Evolutionary conservation across 1,140 invertebrate species (phyloP).

Genomic region (Dryas iulia): DNA sequence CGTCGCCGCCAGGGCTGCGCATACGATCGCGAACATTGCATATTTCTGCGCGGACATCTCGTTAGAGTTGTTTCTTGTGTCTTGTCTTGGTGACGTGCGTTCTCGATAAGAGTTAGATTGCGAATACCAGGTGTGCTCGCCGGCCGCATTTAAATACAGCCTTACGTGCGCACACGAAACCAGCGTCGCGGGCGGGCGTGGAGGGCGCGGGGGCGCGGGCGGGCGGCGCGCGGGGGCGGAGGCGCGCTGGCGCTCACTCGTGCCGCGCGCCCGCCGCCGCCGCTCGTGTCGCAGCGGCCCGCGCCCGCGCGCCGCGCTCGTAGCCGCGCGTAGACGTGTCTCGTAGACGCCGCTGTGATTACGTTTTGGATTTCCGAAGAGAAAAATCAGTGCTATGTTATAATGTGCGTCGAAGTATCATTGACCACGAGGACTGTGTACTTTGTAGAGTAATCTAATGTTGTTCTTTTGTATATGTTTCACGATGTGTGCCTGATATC

Average conservation of each 20-base stretch:
- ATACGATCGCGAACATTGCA: not conserved
- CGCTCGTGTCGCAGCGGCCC: not conserved
- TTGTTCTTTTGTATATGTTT: not conserved
- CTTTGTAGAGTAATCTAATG: not conserved
- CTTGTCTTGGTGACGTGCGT: conserved; percentile 30
- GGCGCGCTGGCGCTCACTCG: not conserved
- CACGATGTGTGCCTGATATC: not conserved
- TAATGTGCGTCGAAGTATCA: not conserved
- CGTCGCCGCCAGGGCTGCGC: not conserved
- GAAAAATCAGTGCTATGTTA: not conserved
- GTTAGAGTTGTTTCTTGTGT: not conserved
- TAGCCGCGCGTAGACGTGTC: not conserved
- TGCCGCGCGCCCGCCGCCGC: not conserved
- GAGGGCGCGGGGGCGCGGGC: conserved; percentile 3
- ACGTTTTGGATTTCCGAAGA: not conserved
- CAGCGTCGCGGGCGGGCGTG: not conserved
- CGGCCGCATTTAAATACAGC: conserved; percentile 25
- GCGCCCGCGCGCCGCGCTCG: not conserved
- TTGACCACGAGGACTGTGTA: not conserved
- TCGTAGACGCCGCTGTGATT: not conserved
- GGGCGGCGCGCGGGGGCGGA: not conserved
- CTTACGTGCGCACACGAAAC: conserved; percentile 9
- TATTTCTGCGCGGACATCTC: conserved; percentile 21
- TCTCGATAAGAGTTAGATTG: conserved; percentile 41
- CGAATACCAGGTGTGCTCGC: conserved; percentile 44